Conservation (phyloP, 30 jellyfish, hydroid and myxozoan genomes). For the Turritopsis dohrnii region DNA sequence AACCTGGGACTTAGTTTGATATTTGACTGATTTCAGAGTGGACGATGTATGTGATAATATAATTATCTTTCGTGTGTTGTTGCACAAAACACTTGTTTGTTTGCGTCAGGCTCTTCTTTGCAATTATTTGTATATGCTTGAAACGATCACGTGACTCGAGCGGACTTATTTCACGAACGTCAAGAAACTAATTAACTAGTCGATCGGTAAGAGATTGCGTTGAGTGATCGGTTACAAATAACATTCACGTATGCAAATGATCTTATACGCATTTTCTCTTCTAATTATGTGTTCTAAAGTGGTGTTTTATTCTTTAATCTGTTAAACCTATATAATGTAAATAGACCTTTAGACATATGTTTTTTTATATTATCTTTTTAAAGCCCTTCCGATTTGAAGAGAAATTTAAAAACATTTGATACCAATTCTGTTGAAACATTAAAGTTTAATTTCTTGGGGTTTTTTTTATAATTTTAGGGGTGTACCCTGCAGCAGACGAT, state of each 20-base stretch:
- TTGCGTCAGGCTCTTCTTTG: not conserved
- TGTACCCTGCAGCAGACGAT: slow-evolving; percentile 19
- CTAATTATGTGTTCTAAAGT: too few relatives aligned
- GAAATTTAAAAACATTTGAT: not conserved
- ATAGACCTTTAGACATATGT: not conserved
- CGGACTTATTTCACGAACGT: not conserved
- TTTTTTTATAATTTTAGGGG: too few relatives aligned
- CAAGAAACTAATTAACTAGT: not conserved
- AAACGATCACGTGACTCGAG: not conserved
- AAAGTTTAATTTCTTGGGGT: too few relatives aligned
- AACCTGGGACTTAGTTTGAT: not conserved
- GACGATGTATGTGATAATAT: not conserved
- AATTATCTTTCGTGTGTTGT: not conserved
- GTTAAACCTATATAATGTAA: not conserved
- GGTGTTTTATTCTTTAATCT: not conserved
- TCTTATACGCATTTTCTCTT: not conserved
- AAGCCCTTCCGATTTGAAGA: not conserved
- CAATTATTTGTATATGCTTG: not conserved
- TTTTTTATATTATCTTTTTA: too few relatives aligned
- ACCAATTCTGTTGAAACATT: not conserved
- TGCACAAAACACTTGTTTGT: not conserved
- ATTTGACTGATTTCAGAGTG: not conserved
- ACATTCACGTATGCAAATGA: not conserved
- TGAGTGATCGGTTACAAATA: not conserved
- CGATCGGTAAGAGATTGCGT: not conserved